These are phyloP conservation scores for Arnoldichthys spilopterus DNA, from an alignment of 2,797 vertebrate species.

Conservation along the genomic window DNA sequence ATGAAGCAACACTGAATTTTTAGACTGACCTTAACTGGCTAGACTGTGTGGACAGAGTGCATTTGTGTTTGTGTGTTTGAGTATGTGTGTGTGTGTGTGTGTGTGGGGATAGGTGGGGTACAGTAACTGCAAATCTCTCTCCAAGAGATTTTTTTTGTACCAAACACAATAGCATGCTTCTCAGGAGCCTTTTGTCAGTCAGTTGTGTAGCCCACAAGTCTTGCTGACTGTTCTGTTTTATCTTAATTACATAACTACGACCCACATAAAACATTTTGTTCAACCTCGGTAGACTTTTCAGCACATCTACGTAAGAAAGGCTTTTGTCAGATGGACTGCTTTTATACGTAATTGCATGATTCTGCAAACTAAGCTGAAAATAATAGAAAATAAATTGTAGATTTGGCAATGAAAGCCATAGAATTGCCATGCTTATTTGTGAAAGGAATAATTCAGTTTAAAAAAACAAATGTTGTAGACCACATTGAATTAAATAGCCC, in stretches of 20 bases:
- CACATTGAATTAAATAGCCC: no score
- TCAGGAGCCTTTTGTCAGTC: neutral
- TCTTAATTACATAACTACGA: constrained; percentile 26
- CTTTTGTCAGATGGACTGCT: neutral
- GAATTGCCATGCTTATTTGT: no score
- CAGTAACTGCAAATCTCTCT: constrained; percentile 40
- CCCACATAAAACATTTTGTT: constrained; percentile 11
- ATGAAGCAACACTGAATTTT: constrained; percentile 14
- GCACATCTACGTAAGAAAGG: neutral
- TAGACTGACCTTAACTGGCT: neutral
- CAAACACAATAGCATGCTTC: constrained; percentile 14
- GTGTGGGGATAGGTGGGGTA: constrained; percentile 6
- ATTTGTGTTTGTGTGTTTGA: neutral
- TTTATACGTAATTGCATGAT: neutral
- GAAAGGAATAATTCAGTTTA: no score
- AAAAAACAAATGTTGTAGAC: no score
- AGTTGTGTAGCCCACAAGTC: neutral
- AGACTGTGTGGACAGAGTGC: neutral
- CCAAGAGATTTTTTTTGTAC: constrained; percentile 43
- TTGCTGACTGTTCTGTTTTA: constrained; percentile 34
- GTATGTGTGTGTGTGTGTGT: constrained; percentile 12
- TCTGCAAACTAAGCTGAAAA: neutral
- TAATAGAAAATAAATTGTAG: neutral
- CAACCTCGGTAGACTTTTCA: neutral
- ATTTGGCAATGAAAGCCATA: neutral